Evolutionary conservation across 2,888 invertebrate genomes (phyloP).

Genomic region (Zele albiditarsus): DNA sequence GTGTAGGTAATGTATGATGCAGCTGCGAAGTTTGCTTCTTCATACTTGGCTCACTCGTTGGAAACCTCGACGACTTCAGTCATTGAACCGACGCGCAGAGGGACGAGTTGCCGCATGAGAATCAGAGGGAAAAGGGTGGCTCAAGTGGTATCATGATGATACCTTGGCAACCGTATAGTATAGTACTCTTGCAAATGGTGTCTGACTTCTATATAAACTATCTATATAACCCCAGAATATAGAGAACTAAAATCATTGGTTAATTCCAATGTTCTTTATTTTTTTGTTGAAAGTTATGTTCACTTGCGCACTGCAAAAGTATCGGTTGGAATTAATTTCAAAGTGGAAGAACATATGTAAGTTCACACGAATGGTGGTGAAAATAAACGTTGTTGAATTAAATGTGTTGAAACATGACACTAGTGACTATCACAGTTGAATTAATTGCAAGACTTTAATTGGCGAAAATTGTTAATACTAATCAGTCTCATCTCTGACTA

Average conservation of each 20-base stretch:
- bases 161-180: slow-evolving; percentile 9
- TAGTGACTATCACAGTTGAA: too few relatives aligned
- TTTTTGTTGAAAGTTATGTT: too few relatives aligned
- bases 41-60: neutral
- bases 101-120: neutral
- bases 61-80: slow-evolving; percentile 1
- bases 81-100: slow-evolving; percentile 4
- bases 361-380: too few relatives aligned
- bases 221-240: neutral
- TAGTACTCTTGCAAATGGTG: neutral
- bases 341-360: too few relatives aligned
- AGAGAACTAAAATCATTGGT: neutral
- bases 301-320: too few relatives aligned
- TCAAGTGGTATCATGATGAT: slow-evolving; percentile 8
- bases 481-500: too few relatives aligned
- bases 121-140: neutral
- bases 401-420: too few relatives aligned
- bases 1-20: neutral
- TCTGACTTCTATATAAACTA: slow-evolving; percentile 6
- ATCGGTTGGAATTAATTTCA: too few relatives aligned
- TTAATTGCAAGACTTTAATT: too few relatives aligned
- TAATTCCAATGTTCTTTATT: neutral
- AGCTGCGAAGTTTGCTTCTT: slow-evolving; percentile 1
- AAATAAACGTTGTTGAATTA: too few relatives aligned
- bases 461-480: too few relatives aligned